Base-by-base conservation (phyloP, 1,140 invertebrate genomes). In the Bombus consobrinus region DNA sequence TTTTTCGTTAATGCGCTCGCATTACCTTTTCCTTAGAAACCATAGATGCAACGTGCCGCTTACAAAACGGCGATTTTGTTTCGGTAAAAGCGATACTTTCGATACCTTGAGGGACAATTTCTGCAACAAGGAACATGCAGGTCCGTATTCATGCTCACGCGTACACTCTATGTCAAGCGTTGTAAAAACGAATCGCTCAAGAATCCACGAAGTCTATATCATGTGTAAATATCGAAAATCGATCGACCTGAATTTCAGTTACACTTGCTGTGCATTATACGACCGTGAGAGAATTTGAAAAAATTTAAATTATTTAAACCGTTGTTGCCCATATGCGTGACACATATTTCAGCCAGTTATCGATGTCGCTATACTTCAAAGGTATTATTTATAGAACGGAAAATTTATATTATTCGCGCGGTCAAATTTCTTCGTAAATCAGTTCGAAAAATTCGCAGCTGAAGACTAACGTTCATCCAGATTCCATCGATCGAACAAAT, bases 201-300 rank as follows among this genome's bases (percentile, higher is more conserved):
- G 41, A 34, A 74, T 47, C 72, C 41, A 74, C 47, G 22, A 74
- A 74, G 28, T n/a, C 1, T 4, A 41, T 47, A 74, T 53, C 41
- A 47, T 1, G n/a, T 74, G 72, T 32, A 74, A 74, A 47, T 74
- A 74, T 74, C 41, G 72, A 47, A 74, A 74, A 74, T 74, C 41
- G 72, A 74, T 74, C 22, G 41, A 74, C 41, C n/a, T 4, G 41
- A 53, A 32, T 47, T 47, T 47, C 28, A 47, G n/a, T 32, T 74
- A 74, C n/a, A 13, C 72, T 43, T 12, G 41, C n/a, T 18, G 41
- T 9, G 15, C 25, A n/a, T 74, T 47, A 74, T 8, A 74, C n/a
- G n/a, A 18, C 1, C 39, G 10, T 39, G 22, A 0, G 25, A 39
- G 68, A 22, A 69, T 28, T 39, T 22, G 34, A 28, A 39, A 41